These are phyloP conservation scores for Eudyptes chrysolophus DNA, from an alignment of 2,113 vertebrate genomes.

Conservation along the genomic window DNA sequence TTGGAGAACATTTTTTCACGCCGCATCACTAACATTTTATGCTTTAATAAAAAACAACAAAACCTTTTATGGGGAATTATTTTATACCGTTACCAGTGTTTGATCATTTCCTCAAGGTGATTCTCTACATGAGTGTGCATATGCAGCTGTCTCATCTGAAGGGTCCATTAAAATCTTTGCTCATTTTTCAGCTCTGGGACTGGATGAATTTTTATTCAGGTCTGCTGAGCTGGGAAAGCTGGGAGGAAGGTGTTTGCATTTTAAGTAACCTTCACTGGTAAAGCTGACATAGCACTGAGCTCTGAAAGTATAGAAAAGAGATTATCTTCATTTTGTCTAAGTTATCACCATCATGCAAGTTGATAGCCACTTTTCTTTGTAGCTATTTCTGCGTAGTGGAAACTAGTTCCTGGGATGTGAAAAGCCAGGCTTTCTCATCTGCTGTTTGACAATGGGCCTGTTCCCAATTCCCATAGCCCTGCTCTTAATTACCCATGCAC, in stretches of 20 bases:
- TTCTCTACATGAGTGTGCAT: neutral
- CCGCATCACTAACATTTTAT: neutral
- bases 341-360: neutral
- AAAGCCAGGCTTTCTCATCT: neutral
- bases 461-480: neutral
- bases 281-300: neutral
- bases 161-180: neutral
- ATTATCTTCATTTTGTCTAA: neutral
- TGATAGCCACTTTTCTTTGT: neutral
- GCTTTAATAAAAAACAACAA: neutral
- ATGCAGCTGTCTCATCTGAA: neutral
- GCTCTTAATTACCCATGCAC: neutral
- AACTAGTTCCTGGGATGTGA: neutral
- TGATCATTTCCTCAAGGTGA: neutral
- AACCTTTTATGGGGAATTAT: neutral
- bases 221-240: conserved; percentile 1
- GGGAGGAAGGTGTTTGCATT: neutral
- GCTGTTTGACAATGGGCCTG: neutral
- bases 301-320: neutral
- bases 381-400: neutral
- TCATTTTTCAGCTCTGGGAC: neutral
- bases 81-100: neutral
- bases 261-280: neutral
- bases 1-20: neutral
- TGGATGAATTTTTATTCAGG: neutral